phyloP scores from a whole-genome alignment of 2,888 invertebrate genomes.

The Nasonovia ribisnigri region DNA sequence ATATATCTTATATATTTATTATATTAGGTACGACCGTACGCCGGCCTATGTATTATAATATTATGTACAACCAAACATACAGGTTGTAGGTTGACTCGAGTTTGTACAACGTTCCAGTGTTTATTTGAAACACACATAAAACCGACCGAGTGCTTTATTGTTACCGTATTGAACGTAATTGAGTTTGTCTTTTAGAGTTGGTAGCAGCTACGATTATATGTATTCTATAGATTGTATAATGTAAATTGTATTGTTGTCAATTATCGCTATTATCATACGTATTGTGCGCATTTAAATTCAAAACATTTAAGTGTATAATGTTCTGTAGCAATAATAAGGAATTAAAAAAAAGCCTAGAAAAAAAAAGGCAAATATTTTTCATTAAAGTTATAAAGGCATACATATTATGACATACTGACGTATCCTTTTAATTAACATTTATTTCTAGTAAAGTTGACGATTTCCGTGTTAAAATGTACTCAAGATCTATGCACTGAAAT shows the following conservation, averaged over 20 bases:
- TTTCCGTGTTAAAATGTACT: neutral
- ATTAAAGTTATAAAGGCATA: neutral
- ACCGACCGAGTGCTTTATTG: neutral
- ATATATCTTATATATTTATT: neutral
- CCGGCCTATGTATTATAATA: neutral
- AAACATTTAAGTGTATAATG: neutral
- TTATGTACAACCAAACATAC: neutral
- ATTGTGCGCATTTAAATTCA: neutral
- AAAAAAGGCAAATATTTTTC: neutral
- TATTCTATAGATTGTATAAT: neutral
- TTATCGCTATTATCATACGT: neutral
- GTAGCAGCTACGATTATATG: neutral
- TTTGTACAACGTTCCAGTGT: neutral
- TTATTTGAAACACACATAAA: slow-evolving; percentile 1
- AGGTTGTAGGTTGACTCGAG: slow-evolving; percentile 6
- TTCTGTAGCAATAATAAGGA: neutral
- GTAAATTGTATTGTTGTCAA: neutral
- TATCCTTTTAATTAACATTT: neutral
- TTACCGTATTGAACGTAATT: neutral
- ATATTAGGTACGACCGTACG: slow-evolving; percentile 3
- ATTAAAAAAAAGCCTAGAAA: neutral
- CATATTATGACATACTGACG: neutral
- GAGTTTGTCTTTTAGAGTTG: neutral
- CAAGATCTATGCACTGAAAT: neutral
- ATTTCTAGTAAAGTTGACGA: neutral